Percentiles rank a stretch among this genome's conserved stretches.
phyloP scores from a whole-genome alignment of 2,888 invertebrate species.

The Caenorhabditis angaria region DNA sequence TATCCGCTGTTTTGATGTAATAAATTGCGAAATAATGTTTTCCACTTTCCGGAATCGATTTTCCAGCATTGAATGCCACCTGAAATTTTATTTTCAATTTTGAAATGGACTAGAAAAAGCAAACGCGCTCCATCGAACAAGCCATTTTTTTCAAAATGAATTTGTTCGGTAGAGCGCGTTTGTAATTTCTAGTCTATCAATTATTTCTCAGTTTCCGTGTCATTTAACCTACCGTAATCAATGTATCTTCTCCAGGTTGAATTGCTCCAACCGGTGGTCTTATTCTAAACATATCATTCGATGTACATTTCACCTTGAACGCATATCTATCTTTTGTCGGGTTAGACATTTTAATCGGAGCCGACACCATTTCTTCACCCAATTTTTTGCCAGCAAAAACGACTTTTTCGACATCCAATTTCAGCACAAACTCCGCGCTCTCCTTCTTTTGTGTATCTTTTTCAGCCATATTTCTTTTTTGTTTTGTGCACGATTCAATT shows the following conservation, averaged over 20 bases:
- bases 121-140: too few species aligned
- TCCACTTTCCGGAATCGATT: constrained; percentile 54
- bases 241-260: constrained; percentile 25
- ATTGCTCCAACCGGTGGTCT: constrained; percentile 57
- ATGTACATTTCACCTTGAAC: constrained; percentile 64
- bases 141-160: too few species aligned
- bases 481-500: constrained; percentile 3
- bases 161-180: too few species aligned
- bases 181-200: too few species aligned
- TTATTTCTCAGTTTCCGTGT: constrained; percentile 1
- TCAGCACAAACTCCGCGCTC: constrained; percentile 6
- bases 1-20: constrained; percentile 48
- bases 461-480: constrained; percentile 1
- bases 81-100: constrained; percentile 8
- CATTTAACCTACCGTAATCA: background rate
- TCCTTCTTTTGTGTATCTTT: constrained; percentile 11
- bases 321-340: constrained; percentile 45
- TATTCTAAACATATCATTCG: constrained; percentile 62
- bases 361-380: constrained; percentile 46
- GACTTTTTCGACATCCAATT: constrained; percentile 9
- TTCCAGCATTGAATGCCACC: constrained; percentile 49
- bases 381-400: constrained; percentile 30
- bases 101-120: too few species aligned
- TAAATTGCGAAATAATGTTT: constrained; percentile 67
- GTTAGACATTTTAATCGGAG: constrained; percentile 53